Evolutionary conservation across 2,113 vertebrate genomes (phyloP).

Genomic region (Odocoileus hemionus): DNA sequence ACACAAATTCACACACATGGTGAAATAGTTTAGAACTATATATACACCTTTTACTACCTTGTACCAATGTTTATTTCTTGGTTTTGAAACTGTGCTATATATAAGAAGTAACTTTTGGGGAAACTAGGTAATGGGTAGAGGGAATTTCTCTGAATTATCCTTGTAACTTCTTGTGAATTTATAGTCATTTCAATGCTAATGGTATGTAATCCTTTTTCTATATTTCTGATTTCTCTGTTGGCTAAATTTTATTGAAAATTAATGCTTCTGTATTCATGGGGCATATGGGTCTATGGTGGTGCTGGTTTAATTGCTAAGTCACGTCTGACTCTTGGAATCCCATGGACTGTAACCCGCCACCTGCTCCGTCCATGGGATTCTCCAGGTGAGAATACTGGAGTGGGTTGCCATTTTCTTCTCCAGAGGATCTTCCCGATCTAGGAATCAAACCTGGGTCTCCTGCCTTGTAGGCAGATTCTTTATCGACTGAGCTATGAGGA

Average conservation of each 20-base stretch:
- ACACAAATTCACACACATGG: not conserved
- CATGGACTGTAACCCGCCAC: not conserved
- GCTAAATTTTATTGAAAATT: not conserved
- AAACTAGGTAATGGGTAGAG: not conserved
- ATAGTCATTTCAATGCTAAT: not conserved
- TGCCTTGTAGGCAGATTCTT: not conserved
- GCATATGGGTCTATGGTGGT: not conserved
- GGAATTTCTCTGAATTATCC: not conserved
- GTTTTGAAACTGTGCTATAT: not conserved
- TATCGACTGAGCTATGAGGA: not conserved
- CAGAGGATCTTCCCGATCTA: not conserved
- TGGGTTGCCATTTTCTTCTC: not conserved
- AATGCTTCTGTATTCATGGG: not conserved
- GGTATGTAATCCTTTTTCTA: not conserved
- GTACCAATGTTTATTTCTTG: not conserved
- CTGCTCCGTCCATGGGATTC: not conserved
- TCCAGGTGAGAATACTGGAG: not conserved
- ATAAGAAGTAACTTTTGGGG: not conserved
- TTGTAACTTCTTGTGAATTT: not conserved
- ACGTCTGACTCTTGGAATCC: not conserved
- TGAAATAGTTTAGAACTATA: not conserved
- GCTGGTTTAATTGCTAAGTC: not conserved
- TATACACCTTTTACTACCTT: not conserved
- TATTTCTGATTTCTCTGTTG: not conserved
- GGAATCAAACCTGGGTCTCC: not conserved